Evolutionary conservation across 2,888 invertebrate genomes (phyloP), one percentile per base, ranked within the genome.

Genomic region (Ophion slaviceki): DNA sequence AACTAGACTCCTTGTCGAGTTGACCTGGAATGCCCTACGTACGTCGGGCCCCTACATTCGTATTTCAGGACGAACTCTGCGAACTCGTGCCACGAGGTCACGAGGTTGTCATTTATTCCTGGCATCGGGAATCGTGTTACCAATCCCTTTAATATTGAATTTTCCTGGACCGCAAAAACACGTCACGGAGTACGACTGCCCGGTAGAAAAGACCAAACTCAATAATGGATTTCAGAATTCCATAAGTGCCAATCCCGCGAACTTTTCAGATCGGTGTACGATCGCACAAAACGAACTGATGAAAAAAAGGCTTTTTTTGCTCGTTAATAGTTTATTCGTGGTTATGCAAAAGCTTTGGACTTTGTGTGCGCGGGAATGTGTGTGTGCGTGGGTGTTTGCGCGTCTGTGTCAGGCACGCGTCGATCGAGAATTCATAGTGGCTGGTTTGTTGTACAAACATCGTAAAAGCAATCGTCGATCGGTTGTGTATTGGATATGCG

Each of bases 401-500:
- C 17, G 67, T 24, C 57, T 32, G 70, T 53, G 70, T 62, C n/a
- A 72, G 7, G 47, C 28, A 68, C 59, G 64, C 53, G 68, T 47
- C 84, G 75, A 83, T 78, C 66, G 75, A 72, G 80, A 75, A 76
- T 67, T 72, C 75, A 62, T 40, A 71, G 66, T 36, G 71, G 76
- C 71, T 61, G 59, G 80, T 78, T 84, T 83, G 86, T 84, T 84
- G 81, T 81, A 78, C 81, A 84, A 86, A 86, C 84, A 57, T 84
- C 84, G 86, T 86, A 84, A 81, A 86, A 81, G 53, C 84, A 86
- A 86, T 86, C 86, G 84, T 79, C 81, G 75, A 86, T 84, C 76
- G 80, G 57, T 28, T 36, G 62, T 71, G 80, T 67, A 47, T 24
- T 77, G 72, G 36, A 59, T 59, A 61, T 57, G 66, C 40, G 61